A percentile compares a stretch with the other conserved stretches of the same genome.
Evolutionary conservation across 92 coral and sea anemone genomes (phyloP).

Genomic region (Scolanthus callimorphus): DNA sequence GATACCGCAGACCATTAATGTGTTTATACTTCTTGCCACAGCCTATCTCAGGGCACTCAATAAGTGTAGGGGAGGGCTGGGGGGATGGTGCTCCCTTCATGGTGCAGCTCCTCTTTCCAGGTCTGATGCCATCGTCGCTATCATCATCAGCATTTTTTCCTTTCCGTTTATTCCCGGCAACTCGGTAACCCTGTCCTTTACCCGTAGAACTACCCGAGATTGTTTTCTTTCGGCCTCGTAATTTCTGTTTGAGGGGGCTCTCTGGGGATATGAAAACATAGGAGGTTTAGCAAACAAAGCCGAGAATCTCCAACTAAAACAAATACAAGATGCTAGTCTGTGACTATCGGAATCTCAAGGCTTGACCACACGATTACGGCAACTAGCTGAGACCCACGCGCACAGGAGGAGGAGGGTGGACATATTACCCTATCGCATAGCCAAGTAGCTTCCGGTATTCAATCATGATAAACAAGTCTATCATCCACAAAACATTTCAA

Average conservation of each 20-base stretch:
- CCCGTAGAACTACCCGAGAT: slow-evolving; percentile 50
- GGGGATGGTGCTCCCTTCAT: slow-evolving; percentile 87
- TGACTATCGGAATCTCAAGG: too few species aligned
- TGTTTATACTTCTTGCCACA: slow-evolving; percentile 97
- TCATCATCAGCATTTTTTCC: slow-evolving; percentile 75
- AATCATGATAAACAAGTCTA: too few species aligned
- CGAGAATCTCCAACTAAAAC: too few species aligned
- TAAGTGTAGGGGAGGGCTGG: slow-evolving; percentile 93
- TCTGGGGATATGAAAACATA: slow-evolving; percentile 28
- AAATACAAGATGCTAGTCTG: too few species aligned
- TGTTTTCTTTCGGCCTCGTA: slow-evolving; percentile 76
- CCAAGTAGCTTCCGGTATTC: too few species aligned
- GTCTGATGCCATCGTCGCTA: slow-evolving; percentile 82
- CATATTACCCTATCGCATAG: too few species aligned
- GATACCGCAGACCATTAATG: slow-evolving; percentile 94
- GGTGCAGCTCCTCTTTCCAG: slow-evolving; percentile 94
- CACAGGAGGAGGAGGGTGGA: too few species aligned
- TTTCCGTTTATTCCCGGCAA: slow-evolving; percentile 53
- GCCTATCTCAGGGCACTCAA: slow-evolving; percentile 95
- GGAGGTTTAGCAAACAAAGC: not conserved
- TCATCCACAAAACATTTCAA: too few species aligned
- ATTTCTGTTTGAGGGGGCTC: slow-evolving; percentile 82
- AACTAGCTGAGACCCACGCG: too few species aligned
- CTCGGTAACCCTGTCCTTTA: slow-evolving; percentile 45
- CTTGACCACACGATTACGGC: too few species aligned